Base-by-base conservation (phyloP, 2,113 vertebrate genomes). In the Baryphthengus martii region DNA sequence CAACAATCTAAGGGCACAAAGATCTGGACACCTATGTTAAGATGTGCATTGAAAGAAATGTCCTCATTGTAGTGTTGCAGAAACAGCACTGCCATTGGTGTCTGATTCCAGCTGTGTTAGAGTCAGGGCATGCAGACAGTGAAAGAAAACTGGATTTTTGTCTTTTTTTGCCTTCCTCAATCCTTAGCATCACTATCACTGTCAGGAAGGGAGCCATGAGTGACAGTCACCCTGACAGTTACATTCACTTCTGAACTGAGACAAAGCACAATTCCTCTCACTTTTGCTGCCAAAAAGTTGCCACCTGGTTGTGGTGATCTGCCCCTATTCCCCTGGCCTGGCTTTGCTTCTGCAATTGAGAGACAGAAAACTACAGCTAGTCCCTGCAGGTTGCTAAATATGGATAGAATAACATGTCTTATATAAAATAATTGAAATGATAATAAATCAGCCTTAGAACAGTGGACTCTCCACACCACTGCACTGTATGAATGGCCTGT, bases 401-500 rank as follows among this genome's bases (percentile, higher is more conserved):
- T n/a, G 35, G 59, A 37, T 53, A 61, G 80, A 88, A 39, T 74
- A 74, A 86, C 7, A 7, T 24, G 13, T 55, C 65, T 45, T 0
- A 1, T 24, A 66, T 70, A 40, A 90, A 89, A 95, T 83, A 85
- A 86, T 15, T 53, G 72, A 80, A 90, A 93, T 77, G 24, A 40
- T 23, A 85, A 90, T 96, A 78, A 95, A 94, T 96, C 85, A 75
- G 15, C 6, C 20, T 44, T 40, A 58, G 72, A 94, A 94, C 79
- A 90, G 68, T 71, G 52, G 83, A 56, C 83, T 97, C 96, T 94
- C 88, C 88, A 96, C 95, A 72, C 31, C 40, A 49, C 44, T 94
- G 85, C 95, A 88, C 83, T 81, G 76, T 58, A 29, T 92, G 95
- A 93, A 94, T 95, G 76, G 76, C 56, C 56, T 90, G 95, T 93